These are phyloP conservation scores for Amblyraja radiata DNA, from an alignment of 2,797 vertebrate species.

Conservation along the genomic window DNA sequence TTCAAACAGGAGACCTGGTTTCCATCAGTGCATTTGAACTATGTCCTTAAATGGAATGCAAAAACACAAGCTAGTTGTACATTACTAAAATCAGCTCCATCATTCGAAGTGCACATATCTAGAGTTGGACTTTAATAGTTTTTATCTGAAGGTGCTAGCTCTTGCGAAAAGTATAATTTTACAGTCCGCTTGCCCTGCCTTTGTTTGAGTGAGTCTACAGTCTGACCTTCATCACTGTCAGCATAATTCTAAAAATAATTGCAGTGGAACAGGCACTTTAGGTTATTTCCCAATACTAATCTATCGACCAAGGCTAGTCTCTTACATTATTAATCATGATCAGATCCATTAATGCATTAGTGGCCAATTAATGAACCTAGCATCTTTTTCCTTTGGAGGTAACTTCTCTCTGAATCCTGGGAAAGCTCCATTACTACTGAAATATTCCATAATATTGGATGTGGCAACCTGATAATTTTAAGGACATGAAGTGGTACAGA, in stretches of 20 bases:
- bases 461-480: not conserved
- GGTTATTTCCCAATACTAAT: not conserved
- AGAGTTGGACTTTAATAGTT: not conserved
- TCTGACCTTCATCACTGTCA: not conserved
- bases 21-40: not conserved
- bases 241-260: not conserved
- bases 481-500: not conserved
- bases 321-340: not conserved
- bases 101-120: not conserved
- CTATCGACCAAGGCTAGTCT: not conserved
- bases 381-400: not conserved
- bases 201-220: not conserved
- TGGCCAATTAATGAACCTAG: not conserved
- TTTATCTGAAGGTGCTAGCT: not conserved
- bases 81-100: not conserved
- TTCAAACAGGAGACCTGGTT: not conserved
- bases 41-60: not conserved
- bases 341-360: not conserved
- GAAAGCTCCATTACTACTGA: not conserved
- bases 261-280: not conserved
- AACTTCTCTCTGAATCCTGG: not conserved
- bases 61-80: not conserved
- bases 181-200: not conserved
- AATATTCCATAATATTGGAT: not conserved
- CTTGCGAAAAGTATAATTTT: not conserved